These are phyloP conservation scores for Penaeus indicus DNA, from an alignment of 1,140 invertebrate species.

Conservation along the genomic window DNA sequence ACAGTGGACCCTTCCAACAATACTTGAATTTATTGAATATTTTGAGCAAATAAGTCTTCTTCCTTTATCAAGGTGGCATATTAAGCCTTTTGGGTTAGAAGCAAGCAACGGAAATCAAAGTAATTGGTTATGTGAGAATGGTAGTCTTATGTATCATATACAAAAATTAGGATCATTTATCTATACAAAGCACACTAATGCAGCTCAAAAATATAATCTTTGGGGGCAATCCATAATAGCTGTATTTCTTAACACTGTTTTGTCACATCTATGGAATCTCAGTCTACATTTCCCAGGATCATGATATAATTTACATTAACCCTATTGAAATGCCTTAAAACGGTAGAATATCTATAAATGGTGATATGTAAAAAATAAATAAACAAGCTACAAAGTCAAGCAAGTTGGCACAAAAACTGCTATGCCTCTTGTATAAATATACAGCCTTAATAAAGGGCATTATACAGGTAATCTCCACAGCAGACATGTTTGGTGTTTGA, in stretches of 20 bases:
- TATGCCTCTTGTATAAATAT: neutral
- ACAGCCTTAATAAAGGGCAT: neutral
- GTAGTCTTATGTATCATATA: slow-evolving; percentile 40
- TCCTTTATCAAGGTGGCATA: slow-evolving; percentile 56
- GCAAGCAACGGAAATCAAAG: slow-evolving; percentile 52
- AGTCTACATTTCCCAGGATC: too few species aligned
- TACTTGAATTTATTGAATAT: slow-evolving; percentile 61
- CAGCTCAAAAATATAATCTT: slow-evolving; percentile 64
- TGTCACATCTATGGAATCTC: slow-evolving; percentile 13
- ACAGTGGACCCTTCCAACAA: slow-evolving; percentile 59
- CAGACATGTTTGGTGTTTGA: slow-evolving; percentile 16
- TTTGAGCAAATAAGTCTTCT: slow-evolving; percentile 61
- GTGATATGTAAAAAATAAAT: slow-evolving; percentile 56
- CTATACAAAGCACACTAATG: slow-evolving; percentile 59
- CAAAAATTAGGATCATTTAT: slow-evolving; percentile 60
- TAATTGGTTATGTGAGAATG: slow-evolving; percentile 37
- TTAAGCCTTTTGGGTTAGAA: slow-evolving; percentile 44
- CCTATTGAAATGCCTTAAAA: neutral
- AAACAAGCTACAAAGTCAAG: slow-evolving; percentile 17
- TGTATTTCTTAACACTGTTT: slow-evolving; percentile 54
- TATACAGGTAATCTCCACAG: slow-evolving; percentile 21
- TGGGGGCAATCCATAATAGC: slow-evolving; percentile 39
- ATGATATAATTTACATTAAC: neutral
- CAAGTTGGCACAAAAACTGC: slow-evolving; percentile 13
- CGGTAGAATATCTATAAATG: slow-evolving; percentile 29